Evolutionary conservation across 2,113 vertebrate species (phyloP), one percentile per base, ranked within the genome.

Genomic region (Rana temporaria): DNA sequence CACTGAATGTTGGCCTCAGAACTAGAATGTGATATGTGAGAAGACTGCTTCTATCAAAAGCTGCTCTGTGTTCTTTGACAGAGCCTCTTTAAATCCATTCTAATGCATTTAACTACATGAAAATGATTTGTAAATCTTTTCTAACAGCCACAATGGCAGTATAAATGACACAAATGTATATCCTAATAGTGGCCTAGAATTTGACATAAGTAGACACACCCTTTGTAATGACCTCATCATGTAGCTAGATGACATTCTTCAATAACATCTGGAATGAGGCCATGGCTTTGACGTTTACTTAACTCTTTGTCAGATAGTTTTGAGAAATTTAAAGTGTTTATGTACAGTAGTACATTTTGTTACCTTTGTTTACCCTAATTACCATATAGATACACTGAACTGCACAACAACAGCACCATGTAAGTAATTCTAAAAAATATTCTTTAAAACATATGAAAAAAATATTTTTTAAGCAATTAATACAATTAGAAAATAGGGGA

Each of bases 171-270:
- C 53, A 56, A 56, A 65, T 60, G 34, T 38, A 72, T 81, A 30
- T 32, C 68, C 63, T 34, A 20, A 19, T 81, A 81, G 32, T 73
- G 69, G 72, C 59, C 57, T 18, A 30, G 22, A 48, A 48, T 62
- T 32, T 67, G 34, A 80, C 60, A 60, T 55, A 32, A 64, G 18
- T 56, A 20, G 22, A 24, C 48, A 65, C 79, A 64, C 68, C 79
- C 79, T 56, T 71, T 65, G 30, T 55, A 65, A 71, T 70, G 42
- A 64, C 42, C 60, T 55, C 18, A 81, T 63, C 24, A 56, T 53
- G 78, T 15, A 79, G 78, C 32, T 32, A 14, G 68, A 63, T 81
- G 59, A 48, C 69, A 81, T 81, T 81, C 56, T 72, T 64, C 62
- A 81, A n/a, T 34, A 18, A 80, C 20, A 11, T 22, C 22, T 81